Conservation (phyloP, 1,140 invertebrate genomes). For the Tachypleus tridentatus region DNA sequence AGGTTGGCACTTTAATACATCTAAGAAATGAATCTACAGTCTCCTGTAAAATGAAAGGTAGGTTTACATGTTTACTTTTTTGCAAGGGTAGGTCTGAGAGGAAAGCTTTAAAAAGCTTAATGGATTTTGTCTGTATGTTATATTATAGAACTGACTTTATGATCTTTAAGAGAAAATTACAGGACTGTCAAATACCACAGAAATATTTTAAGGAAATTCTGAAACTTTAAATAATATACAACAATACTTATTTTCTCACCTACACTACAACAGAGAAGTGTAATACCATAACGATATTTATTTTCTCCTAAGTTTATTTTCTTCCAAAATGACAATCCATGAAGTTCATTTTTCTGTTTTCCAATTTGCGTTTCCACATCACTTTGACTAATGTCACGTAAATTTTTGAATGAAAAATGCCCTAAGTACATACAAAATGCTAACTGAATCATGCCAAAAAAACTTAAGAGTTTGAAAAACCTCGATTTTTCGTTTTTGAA, state of each 20-base stretch:
- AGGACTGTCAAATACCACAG: too few species aligned
- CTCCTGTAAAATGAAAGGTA: too few species aligned
- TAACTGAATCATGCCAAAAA: constrained; percentile 1
- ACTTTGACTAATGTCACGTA: background rate
- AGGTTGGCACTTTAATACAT: too few species aligned
- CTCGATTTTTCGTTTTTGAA: background rate
- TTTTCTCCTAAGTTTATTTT: background rate
- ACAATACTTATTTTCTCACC: background rate
- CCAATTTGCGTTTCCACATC: background rate
- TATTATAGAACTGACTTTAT: too few species aligned
- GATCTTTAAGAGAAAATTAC: too few species aligned
- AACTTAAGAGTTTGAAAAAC: background rate
- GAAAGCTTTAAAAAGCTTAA: too few species aligned
- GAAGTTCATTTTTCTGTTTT: background rate
- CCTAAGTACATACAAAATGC: background rate
- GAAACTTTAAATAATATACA: too few species aligned
- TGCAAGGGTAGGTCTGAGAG: too few species aligned
- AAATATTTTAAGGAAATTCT: too few species aligned
- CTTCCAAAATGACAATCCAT: background rate
- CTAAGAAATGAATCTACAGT: too few species aligned
- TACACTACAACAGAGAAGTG: background rate
- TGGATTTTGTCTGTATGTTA: too few species aligned
- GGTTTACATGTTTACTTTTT: too few species aligned
- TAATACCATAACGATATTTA: background rate
- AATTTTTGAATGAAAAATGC: background rate